Percentiles rank a stretch among this genome's conserved stretches.
Conservation (phyloP, 2,113 vertebrate genomes). For the Syngnathus scovelli region DNA sequence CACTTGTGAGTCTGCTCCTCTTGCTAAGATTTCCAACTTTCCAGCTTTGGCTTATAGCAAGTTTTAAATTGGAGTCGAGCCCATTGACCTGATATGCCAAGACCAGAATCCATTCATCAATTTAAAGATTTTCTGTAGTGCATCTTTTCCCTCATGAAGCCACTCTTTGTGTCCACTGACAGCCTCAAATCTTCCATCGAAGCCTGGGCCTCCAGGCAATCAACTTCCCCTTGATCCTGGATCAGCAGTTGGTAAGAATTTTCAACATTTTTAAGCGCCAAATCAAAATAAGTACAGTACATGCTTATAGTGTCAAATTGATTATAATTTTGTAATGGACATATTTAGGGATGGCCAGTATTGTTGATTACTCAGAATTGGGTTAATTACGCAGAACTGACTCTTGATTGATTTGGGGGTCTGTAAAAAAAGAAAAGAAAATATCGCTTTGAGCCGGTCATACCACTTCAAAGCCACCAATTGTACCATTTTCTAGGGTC, state of each 20-base stretch:
- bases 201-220: conserved; percentile 68
- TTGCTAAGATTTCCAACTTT: conserved; percentile 28
- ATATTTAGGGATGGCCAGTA: neutral
- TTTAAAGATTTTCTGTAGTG: neutral
- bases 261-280: neutral
- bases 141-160: conserved; percentile 4
- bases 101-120: neutral
- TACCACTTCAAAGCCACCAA: neutral
- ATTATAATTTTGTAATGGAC: neutral
- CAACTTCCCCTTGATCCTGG: conserved; percentile 68
- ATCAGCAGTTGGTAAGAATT: conserved; percentile 76
- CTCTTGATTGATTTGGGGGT: neutral
- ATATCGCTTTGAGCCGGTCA: neutral
- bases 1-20: conserved; percentile 39
- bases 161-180: conserved; percentile 19
- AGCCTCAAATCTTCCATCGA: conserved; percentile 82
- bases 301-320: neutral
- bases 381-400: neutral
- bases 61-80: neutral
- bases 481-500: neutral
- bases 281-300: neutral
- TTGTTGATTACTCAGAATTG: neutral
- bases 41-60: conserved; percentile 10
- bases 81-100: neutral
- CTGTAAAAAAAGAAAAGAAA: neutral